These are phyloP conservation scores for Paratilapia polleni DNA, from an alignment of 2,113 vertebrate genomes.

Conservation along the genomic window DNA sequence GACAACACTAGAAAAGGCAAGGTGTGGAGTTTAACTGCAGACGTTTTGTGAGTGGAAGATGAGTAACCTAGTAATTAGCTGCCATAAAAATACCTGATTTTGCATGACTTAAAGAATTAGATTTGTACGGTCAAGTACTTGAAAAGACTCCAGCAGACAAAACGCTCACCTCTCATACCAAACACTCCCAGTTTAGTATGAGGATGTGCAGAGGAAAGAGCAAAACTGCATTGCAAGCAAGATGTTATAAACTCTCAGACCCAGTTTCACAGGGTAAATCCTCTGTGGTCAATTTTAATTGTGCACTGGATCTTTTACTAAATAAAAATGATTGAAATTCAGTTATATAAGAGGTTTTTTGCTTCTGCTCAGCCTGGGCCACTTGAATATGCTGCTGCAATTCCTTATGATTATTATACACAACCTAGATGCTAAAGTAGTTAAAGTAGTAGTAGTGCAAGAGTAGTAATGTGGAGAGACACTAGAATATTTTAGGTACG, in stretches of 20 bases:
- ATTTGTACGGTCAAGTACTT: conserved; percentile 4
- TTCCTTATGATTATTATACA: background rate
- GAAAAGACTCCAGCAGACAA: background rate
- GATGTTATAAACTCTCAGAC: background rate
- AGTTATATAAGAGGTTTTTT: too few relatives aligned
- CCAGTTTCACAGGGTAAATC: background rate
- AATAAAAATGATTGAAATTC: background rate
- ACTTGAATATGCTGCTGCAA: background rate
- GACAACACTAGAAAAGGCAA: background rate
- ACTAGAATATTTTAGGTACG: too few relatives aligned
- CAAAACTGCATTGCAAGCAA: background rate
- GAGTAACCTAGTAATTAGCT: background rate
- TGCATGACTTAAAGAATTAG: background rate
- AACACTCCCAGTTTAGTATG: background rate
- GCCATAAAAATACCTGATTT: background rate
- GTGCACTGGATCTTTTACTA: background rate
- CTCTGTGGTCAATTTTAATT: conserved; percentile 1
- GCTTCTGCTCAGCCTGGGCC: too few relatives aligned
- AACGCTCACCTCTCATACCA: rapidly evolving
- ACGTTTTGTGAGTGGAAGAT: background rate
- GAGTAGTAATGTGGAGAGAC: background rate
- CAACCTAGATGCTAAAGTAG: background rate
- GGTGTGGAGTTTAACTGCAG: background rate
- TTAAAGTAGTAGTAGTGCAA: background rate
- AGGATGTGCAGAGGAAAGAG: background rate